A percentile compares a stretch with the other conserved stretches of the same genome.
Conservation (phyloP, 2,797 vertebrate genomes). For the Jordanella pulchra region DNA sequence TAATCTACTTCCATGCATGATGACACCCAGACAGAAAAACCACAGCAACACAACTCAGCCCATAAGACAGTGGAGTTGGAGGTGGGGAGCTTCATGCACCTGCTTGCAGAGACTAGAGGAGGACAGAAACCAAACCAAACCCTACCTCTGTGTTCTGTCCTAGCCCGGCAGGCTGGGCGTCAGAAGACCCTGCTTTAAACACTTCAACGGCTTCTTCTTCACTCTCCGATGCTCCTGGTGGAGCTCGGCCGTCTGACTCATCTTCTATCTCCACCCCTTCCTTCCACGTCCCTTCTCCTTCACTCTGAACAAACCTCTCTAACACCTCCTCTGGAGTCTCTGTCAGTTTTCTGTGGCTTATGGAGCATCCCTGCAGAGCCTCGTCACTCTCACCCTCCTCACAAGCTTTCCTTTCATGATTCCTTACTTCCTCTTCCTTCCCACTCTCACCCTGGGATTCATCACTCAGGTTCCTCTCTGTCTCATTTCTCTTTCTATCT, state of each 20-base stretch:
- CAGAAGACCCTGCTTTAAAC: slow-evolving; percentile 20
- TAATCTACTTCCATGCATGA: not conserved
- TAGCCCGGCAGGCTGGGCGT: slow-evolving; percentile 2
- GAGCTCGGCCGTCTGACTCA: slow-evolving; percentile 19
- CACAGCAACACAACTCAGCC: slow-evolving; percentile 29
- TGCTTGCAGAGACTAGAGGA: slow-evolving; percentile 26
- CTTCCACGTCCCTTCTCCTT: slow-evolving; percentile 30
- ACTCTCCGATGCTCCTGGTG: slow-evolving; percentile 19
- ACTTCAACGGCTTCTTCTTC: slow-evolving; percentile 48
- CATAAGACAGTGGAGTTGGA: slow-evolving; percentile 61
- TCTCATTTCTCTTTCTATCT: slow-evolving; percentile 8
- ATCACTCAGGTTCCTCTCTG: slow-evolving; percentile 8
- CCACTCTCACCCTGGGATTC: slow-evolving; percentile 2
- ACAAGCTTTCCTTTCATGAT: not conserved
- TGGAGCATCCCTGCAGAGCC: slow-evolving; percentile 50
- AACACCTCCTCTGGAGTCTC: slow-evolving; percentile 36
- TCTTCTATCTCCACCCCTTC: slow-evolving; percentile 28
- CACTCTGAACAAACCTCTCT: slow-evolving; percentile 30
- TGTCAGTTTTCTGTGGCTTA: slow-evolving; percentile 35
- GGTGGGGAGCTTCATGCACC: slow-evolving; percentile 34
- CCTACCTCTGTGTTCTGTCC: slow-evolving; percentile 68
- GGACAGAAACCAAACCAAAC: slow-evolving; percentile 49
- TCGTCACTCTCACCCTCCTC: slow-evolving; percentile 32
- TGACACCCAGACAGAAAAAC: slow-evolving; percentile 15
- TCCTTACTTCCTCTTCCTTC: slow-evolving; percentile 11